Evolutionary conservation across 2,113 vertebrate species (phyloP), one percentile per base, ranked within the genome.

Genomic region (Atherinomorus stipes): DNA sequence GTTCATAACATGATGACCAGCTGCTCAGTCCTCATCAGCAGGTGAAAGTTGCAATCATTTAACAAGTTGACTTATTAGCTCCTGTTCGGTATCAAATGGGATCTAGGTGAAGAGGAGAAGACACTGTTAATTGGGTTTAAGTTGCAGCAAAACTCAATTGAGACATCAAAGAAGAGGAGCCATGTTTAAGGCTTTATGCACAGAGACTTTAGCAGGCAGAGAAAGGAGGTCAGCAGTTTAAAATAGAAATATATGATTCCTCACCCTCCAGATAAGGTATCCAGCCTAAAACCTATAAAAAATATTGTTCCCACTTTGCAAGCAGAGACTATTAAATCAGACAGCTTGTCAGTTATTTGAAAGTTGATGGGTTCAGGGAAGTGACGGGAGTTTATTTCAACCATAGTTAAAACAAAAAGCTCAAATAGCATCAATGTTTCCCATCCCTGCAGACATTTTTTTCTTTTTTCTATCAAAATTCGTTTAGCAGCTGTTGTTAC

Each of bases 401-500:
- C 70, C 23, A 59, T 7, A 49, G 58, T 28, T 2, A 51, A 42
- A 52, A 52, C 1, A 19, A 7, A 38, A 66, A 37, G 1, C 2
- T 42, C 6, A 22, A 50, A n/a, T 8, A 59, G 28, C 21, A 34
- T 4, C 1, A 1, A 26, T 0, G 0, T 8, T 62, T 61, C 22
- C 31, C 22, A 4, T 79, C 37, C 58, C 31, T 44, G 66, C 25
- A 22, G 19, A 61, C 72, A 21, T 31, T 68, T 57, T 47, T 58
- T 9, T 64, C 13, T 65, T 68, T 2, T 2, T 38, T 61, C 4
- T 65, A 49, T 78, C 28, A 15, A 50, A 69, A 73, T 44, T 64
- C n/a, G 4, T 58, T 40, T 45, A 61, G 78, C 87, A 87, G 81
- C 81, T 85, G 81, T 58, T 68, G 64, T 64, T 65, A 60, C 49